phyloP scores from a whole-genome alignment of 2,888 invertebrate genomes.

The Drosophila nigritarsus region DNA sequence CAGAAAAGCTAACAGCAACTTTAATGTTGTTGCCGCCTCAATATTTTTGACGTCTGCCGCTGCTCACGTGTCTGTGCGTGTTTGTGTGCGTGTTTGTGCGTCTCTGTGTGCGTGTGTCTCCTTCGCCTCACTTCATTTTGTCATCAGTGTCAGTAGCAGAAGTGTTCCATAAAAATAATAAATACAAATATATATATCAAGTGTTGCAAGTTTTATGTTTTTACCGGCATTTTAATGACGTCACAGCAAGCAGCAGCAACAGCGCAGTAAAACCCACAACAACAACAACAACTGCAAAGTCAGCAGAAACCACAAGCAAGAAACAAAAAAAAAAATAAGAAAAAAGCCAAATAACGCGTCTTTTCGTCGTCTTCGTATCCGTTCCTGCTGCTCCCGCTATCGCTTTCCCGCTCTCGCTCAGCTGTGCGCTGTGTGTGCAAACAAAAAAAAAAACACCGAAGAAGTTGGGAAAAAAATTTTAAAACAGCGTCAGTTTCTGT shows the following conservation, averaged over 20 bases:
- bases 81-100: slow-evolving; percentile 24
- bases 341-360: slow-evolving; percentile 28
- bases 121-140: slow-evolving; percentile 30
- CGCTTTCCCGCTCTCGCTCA: slow-evolving; percentile 13
- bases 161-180: slow-evolving; percentile 18
- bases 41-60: slow-evolving; percentile 50
- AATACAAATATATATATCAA: slow-evolving; percentile 6
- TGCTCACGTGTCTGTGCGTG: slow-evolving; percentile 26
- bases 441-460: slow-evolving; percentile 32
- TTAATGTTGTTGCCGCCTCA: slow-evolving; percentile 36
- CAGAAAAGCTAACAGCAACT: slow-evolving; percentile 25
- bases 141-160: slow-evolving; percentile 39
- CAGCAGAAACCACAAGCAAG: slow-evolving; percentile 32
- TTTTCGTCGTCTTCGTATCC: slow-evolving; percentile 7
- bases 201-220: slow-evolving; percentile 37
- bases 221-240: slow-evolving; percentile 77
- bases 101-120: slow-evolving; percentile 37
- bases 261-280: slow-evolving; percentile 44
- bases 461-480: slow-evolving; percentile 30
- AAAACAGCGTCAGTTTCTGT: slow-evolving; percentile 20
- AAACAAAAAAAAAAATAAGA: slow-evolving; percentile 2
- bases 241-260: slow-evolving; percentile 54
- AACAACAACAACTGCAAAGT: slow-evolving; percentile 47
- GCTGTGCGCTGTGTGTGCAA: slow-evolving; percentile 35
- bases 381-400: slow-evolving; percentile 9